Percentiles rank a stretch among this genome's conserved stretches.
Evolutionary conservation across 2,888 invertebrate genomes (phyloP).

Genomic region (Agapostemon virescens): DNA sequence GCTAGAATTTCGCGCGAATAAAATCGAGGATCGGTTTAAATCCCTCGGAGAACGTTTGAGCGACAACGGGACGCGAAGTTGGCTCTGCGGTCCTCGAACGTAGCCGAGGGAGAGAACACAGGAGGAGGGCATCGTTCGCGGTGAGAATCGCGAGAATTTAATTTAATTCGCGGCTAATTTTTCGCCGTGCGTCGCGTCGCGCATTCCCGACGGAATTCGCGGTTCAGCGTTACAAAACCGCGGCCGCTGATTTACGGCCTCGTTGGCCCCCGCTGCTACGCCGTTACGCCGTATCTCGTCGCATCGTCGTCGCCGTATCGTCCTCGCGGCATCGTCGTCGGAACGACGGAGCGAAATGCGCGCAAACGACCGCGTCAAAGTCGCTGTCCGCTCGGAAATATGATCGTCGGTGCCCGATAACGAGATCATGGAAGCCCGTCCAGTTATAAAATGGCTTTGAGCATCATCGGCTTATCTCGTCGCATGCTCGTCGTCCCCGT

Average conservation of each 20-base stretch:
- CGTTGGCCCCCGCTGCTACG: background rate
- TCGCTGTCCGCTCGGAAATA: background rate
- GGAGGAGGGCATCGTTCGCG: background rate
- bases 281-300: background rate
- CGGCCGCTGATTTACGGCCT: background rate
- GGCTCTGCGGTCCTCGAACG: background rate
- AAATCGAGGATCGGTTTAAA: background rate
- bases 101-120: background rate
- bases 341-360: background rate
- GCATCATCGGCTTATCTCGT: slow-evolving; percentile 39
- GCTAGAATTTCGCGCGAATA: background rate
- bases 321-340: background rate
- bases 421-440: slow-evolving; percentile 41
- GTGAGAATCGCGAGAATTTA: background rate
- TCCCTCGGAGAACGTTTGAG: background rate
- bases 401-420: slow-evolving; percentile 30
- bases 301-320: background rate
- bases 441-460: slow-evolving; percentile 25
- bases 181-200: background rate
- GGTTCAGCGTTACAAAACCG: slow-evolving; percentile 1
- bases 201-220: background rate
- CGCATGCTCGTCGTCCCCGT: background rate
- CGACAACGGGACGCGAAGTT: background rate
- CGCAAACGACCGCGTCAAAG: slow-evolving; percentile 12
- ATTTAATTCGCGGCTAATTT: slow-evolving; percentile 10